phyloP scores from a whole-genome alignment of 2,888 invertebrate species.

The Metalampra italica region DNA sequence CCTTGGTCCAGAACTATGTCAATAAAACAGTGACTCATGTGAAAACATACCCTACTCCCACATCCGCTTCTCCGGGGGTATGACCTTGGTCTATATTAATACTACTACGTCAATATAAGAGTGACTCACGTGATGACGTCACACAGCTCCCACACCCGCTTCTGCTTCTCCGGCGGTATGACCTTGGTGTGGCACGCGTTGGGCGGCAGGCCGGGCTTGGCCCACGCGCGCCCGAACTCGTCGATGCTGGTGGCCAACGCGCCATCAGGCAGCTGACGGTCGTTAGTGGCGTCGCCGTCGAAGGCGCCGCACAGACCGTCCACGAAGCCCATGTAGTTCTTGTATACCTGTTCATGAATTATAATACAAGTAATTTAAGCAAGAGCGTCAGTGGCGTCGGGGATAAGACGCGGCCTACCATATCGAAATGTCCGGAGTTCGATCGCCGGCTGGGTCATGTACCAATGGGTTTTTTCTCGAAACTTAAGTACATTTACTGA shows the following conservation, averaged over 20 bases:
- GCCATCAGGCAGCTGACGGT: slow-evolving; percentile 85
- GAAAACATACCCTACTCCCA: too few species aligned
- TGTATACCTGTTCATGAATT: slow-evolving; percentile 61
- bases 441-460: too few species aligned
- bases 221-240: slow-evolving; percentile 89
- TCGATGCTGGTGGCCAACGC: slow-evolving; percentile 77
- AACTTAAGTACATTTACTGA: too few species aligned
- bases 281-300: slow-evolving; percentile 82
- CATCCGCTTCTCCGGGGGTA: too few species aligned
- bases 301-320: slow-evolving; percentile 90
- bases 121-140: slow-evolving; percentile 12
- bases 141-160: slow-evolving; percentile 58
- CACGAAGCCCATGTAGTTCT: slow-evolving; percentile 79
- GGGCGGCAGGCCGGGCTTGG: slow-evolving; percentile 67
- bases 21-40: too few species aligned
- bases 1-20: slow-evolving; percentile 50
- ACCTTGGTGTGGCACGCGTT: slow-evolving; percentile 78
- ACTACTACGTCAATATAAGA: too few species aligned
- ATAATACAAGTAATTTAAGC: too few species aligned
- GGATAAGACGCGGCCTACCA: too few species aligned
- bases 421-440: too few species aligned
- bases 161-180: slow-evolving; percentile 81
- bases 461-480: too few species aligned
- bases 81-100: too few species aligned
- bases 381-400: too few species aligned